Percentiles rank a stretch among this genome's conserved stretches.
These are phyloP conservation scores for Grammomys dolichurus DNA, from an alignment of 2,113 vertebrate genomes.

Conservation along the genomic window DNA sequence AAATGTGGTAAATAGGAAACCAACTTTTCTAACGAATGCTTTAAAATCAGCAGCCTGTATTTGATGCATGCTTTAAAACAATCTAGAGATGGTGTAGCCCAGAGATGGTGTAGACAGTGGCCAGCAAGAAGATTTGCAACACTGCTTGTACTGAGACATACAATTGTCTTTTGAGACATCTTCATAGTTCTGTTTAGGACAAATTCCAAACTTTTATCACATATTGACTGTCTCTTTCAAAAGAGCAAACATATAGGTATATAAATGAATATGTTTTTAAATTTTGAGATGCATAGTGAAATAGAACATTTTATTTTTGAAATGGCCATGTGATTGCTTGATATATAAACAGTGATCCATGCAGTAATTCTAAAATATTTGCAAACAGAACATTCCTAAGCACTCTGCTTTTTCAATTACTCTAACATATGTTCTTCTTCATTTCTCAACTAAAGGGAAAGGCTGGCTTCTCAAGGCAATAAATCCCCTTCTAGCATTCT, in stretches of 20 bases:
- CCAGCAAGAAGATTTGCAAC: not conserved
- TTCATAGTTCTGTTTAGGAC: not conserved
- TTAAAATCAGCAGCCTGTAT: constrained; percentile 2
- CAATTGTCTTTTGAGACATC: not conserved
- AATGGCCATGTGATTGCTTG: not conserved
- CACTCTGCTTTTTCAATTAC: constrained; percentile 30
- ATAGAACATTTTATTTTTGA: constrained; percentile 21
- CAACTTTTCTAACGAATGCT: not conserved
- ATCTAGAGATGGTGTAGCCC: no score
- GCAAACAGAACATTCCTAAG: constrained; percentile 8
- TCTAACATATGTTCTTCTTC: constrained; percentile 15
- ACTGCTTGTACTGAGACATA: not conserved
- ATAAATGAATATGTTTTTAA: not conserved
- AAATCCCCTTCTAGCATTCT: constrained; percentile 17
- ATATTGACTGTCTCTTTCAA: not conserved
- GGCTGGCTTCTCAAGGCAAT: constrained; percentile 14
- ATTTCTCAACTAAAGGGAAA: constrained; percentile 62
- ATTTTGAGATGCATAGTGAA: not conserved
- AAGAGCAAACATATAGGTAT: not conserved
- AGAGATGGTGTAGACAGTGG: not conserved
- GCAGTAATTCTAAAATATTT: constrained; percentile 36
- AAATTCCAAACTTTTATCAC: not conserved
- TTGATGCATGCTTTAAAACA: not conserved
- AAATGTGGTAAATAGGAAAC: not conserved
- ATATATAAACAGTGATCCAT: constrained; percentile 42